phyloP scores from a whole-genome alignment of 2,888 invertebrate species.

The Cephus pulcher region DNA sequence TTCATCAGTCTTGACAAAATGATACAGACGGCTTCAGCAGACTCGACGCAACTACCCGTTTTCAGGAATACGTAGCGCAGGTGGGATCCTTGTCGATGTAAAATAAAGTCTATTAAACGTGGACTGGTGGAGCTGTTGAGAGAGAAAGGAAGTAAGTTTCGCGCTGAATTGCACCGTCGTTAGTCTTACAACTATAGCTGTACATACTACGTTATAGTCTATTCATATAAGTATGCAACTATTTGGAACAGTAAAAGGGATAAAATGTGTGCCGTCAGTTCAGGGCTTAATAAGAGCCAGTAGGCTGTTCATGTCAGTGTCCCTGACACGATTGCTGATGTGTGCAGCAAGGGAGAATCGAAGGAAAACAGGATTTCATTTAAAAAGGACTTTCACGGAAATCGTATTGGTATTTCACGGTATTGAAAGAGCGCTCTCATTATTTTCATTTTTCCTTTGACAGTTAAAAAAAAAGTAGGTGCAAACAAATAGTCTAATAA shows the following conservation, averaged over 20 bases:
- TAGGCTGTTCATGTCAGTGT: constrained; percentile 51
- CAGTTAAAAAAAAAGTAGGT: too few relatives aligned
- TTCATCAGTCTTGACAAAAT: constrained; percentile 29
- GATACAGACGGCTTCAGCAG: constrained; percentile 31
- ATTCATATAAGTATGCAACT: constrained; percentile 1
- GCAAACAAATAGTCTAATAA: too few relatives aligned
- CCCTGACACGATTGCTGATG: constrained; percentile 35
- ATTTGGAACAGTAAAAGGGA: constrained; percentile 20
- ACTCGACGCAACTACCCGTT: constrained; percentile 30
- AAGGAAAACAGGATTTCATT: constrained; percentile 17
- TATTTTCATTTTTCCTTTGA: too few relatives aligned
- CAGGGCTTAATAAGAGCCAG: constrained; percentile 21
- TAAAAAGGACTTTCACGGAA: too few relatives aligned
- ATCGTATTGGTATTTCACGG: too few relatives aligned
- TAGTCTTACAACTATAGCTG: too few relatives aligned
- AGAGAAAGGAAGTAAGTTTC: constrained; percentile 34
- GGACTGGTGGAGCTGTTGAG: constrained; percentile 13
- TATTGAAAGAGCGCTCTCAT: too few relatives aligned
- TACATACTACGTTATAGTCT: not conserved
- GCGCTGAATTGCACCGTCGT: not conserved
- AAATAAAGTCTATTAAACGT: constrained; percentile 24
- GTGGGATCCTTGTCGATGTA: constrained; percentile 27
- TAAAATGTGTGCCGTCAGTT: constrained; percentile 13
- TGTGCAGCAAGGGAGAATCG: constrained; percentile 7
- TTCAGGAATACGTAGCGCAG: constrained; percentile 29